phyloP scores from a whole-genome alignment of 1,140 invertebrate species.

The Dolichoris vasculosae region DNA sequence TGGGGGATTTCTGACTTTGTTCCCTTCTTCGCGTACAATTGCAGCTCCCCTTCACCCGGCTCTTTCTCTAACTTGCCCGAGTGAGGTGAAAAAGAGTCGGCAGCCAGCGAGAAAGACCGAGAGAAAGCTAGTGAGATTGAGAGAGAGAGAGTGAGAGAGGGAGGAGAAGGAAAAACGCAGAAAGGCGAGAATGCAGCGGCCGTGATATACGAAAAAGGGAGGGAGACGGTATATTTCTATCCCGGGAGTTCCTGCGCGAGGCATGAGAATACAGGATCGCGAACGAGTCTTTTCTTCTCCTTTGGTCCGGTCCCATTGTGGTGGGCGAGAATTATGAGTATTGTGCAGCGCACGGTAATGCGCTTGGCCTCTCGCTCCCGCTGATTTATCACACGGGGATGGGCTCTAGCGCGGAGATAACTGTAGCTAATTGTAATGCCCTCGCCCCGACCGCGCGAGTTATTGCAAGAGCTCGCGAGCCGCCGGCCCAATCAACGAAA shows the following conservation, averaged over 20 bases:
- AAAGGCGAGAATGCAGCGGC: neutral
- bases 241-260: constrained; percentile 27
- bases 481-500: neutral
- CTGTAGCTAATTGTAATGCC: constrained; percentile 49
- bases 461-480: neutral
- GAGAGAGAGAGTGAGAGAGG: neutral
- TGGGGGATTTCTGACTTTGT: constrained; percentile 53
- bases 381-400: constrained; percentile 52
- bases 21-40: constrained; percentile 45
- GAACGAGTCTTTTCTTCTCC: constrained; percentile 49
- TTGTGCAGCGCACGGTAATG: constrained; percentile 38
- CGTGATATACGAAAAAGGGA: constrained; percentile 22
- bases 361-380: neutral
- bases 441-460: neutral
- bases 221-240: constrained; percentile 39
- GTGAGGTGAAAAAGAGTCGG: constrained; percentile 11
- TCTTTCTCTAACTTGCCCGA: constrained; percentile 11
- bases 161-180: constrained; percentile 9
- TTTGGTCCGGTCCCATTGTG: constrained; percentile 45
- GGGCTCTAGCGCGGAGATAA: constrained; percentile 24
- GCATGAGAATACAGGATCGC: constrained; percentile 34
- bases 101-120: neutral
- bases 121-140: neutral
- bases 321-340: constrained; percentile 53
- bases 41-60: neutral